phyloP scores from a whole-genome alignment of 1,140 invertebrate genomes.

The Bombus terrestris region DNA sequence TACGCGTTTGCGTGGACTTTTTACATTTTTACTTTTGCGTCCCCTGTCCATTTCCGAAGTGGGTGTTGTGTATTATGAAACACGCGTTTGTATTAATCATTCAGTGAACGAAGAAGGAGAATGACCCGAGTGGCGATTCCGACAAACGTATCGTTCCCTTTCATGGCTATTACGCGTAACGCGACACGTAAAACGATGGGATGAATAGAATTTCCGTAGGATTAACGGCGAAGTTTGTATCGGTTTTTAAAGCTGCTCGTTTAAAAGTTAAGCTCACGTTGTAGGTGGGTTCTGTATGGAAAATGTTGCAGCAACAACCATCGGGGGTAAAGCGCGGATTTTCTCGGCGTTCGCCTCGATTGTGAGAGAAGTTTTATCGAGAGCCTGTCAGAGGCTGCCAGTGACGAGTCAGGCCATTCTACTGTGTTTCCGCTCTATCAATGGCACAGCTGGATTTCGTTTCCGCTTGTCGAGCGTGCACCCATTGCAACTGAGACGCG shows the following conservation, averaged over 20 bases:
- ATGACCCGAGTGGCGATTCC: not conserved
- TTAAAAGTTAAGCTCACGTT: not conserved
- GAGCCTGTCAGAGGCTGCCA: conserved; percentile 53
- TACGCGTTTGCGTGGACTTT: no score
- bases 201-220: not conserved
- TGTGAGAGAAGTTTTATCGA: conserved; percentile 58
- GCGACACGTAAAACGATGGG: not conserved
- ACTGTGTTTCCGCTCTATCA: conserved; percentile 45
- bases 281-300: not conserved
- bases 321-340: not conserved
- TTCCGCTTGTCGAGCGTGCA: conserved; percentile 23
- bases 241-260: conserved; percentile 13
- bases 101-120: not conserved
- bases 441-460: conserved; percentile 32
- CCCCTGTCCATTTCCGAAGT: no score
- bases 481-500: not conserved
- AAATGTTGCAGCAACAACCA: not conserved
- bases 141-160: not conserved
- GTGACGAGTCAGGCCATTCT: conserved; percentile 17
- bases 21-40: no score
- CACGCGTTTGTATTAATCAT: not conserved
- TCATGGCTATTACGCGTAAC: not conserved
- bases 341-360: not conserved
- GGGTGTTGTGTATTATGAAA: not conserved
- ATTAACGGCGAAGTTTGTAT: conserved; percentile 2